Evolutionary conservation across 1,140 invertebrate genomes (phyloP).

Genomic region (Sycophila sp.): DNA sequence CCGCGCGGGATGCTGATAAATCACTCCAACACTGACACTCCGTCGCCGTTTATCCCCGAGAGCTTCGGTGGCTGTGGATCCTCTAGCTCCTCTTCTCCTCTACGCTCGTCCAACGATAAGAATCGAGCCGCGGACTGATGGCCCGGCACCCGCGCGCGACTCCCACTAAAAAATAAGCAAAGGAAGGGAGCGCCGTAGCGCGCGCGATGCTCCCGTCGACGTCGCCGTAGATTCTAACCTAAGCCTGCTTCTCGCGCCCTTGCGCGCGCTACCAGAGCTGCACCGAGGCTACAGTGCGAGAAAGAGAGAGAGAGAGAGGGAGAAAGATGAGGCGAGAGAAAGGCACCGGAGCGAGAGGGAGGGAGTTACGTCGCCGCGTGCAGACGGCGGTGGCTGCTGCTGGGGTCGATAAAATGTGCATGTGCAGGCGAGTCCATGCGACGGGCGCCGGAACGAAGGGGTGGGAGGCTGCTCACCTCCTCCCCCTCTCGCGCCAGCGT

Average conservation of each 20-base stretch:
- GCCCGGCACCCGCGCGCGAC: too few relatives aligned
- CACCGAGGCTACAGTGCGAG: background rate
- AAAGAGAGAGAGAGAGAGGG: background rate
- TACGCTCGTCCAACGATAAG: too few relatives aligned
- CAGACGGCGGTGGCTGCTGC: background rate
- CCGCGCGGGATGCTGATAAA: too few relatives aligned
- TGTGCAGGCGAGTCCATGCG: slow-evolving; percentile 24
- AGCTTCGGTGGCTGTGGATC: background rate
- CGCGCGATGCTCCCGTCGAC: background rate
- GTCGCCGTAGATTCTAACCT: slow-evolving; percentile 10
- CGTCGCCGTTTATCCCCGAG: too few relatives aligned
- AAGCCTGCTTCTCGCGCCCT: slow-evolving; percentile 14
- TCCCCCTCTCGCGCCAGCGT: background rate
- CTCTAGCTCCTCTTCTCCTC: too few relatives aligned
- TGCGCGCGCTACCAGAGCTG: background rate
- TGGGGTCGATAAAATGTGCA: slow-evolving; percentile 26
- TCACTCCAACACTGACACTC: too few relatives aligned
- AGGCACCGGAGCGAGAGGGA: background rate
- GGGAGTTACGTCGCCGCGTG: background rate
- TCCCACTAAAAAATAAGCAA: too few relatives aligned
- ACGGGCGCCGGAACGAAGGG: too few relatives aligned
- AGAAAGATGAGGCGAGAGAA: background rate
- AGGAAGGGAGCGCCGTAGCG: too few relatives aligned
- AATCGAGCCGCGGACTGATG: too few relatives aligned
- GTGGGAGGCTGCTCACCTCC: background rate